Conservation (phyloP, 64 coral and sea anemone genomes). For the Exaiptasia diaphana region DNA sequence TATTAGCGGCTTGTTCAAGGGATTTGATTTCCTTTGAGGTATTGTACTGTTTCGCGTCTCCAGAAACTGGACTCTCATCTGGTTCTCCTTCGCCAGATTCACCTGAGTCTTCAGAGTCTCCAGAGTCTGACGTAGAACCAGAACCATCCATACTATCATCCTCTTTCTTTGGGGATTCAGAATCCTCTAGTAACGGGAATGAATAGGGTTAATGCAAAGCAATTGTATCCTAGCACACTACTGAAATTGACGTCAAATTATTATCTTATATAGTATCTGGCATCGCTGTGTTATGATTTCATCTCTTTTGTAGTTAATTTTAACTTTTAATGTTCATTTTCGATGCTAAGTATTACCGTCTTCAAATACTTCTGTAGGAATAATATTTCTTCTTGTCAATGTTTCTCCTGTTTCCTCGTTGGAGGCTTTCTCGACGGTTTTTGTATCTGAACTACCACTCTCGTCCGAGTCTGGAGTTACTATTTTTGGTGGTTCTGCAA, state of each 20-base stretch:
- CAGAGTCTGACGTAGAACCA: conserved; percentile 87
- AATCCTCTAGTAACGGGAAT: background rate
- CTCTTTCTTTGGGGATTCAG: conserved; percentile 19
- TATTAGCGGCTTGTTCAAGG: too few relatives aligned
- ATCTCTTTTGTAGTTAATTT: too few relatives aligned
- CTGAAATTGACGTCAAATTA: too few relatives aligned
- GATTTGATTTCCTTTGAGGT: too few relatives aligned
- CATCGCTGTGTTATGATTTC: too few relatives aligned
- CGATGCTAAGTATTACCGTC: too few relatives aligned
- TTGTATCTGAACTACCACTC: background rate
- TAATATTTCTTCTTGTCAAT: conserved; percentile 36
- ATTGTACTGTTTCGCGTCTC: too few relatives aligned
- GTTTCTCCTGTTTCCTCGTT: background rate
- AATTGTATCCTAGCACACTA: too few relatives aligned
- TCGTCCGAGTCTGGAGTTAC: background rate
- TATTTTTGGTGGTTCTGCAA: background rate
- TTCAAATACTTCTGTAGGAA: conserved; percentile 65
- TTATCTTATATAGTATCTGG: too few relatives aligned
- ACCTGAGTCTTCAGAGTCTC: conserved; percentile 69
- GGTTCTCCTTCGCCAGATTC: conserved; percentile 73
- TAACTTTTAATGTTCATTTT: too few relatives aligned
- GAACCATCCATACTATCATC: conserved; percentile 89
- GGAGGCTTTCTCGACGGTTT: background rate
- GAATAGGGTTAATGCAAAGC: too few relatives aligned
- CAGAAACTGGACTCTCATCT: conserved; percentile 7